phyloP scores from a whole-genome alignment of 92 coral and sea anemone genomes.

The Anthopleura xanthogrammica region DNA sequence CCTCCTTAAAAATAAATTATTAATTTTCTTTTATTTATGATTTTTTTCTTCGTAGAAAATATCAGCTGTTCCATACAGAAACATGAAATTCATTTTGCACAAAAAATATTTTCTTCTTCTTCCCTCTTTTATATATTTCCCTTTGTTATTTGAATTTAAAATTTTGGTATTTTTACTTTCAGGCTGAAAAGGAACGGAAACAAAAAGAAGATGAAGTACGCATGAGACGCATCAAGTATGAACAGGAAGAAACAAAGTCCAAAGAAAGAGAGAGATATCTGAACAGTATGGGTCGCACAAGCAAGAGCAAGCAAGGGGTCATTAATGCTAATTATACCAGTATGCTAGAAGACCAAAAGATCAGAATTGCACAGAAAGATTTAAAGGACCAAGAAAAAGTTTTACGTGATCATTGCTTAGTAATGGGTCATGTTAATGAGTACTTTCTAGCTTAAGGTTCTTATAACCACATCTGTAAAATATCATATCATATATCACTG shows the following conservation, averaged over 20 bases:
- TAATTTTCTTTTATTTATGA: too few species aligned
- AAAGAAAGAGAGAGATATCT: conserved; percentile 69
- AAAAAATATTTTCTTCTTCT: too few species aligned
- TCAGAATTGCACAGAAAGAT: conserved; percentile 74
- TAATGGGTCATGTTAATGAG: conserved; percentile 90
- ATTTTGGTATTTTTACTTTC: neutral
- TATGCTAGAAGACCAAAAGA: conserved; percentile 85
- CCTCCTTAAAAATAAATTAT: too few species aligned
- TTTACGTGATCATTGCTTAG: conserved; percentile 81
- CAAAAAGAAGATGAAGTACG: conserved; percentile 48
- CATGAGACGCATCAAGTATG: conserved; percentile 39
- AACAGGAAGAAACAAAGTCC: conserved; percentile 62
- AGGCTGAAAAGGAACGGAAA: conserved; percentile 57
- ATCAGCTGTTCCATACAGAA: too few species aligned
- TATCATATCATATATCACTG: neutral
- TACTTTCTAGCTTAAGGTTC: conserved; percentile 64
- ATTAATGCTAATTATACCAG: conserved; percentile 76
- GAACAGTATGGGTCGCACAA: conserved; percentile 86
- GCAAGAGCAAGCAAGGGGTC: conserved; percentile 54
- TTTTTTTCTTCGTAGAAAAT: too few species aligned
- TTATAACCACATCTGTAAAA: neutral
- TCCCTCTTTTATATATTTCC: too few species aligned
- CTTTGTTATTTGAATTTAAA: neutral
- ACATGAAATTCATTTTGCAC: neutral
- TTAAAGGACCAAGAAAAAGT: conserved; percentile 84